phyloP scores from a whole-genome alignment of 2,113 vertebrate species.

The Blennius ocellaris region DNA sequence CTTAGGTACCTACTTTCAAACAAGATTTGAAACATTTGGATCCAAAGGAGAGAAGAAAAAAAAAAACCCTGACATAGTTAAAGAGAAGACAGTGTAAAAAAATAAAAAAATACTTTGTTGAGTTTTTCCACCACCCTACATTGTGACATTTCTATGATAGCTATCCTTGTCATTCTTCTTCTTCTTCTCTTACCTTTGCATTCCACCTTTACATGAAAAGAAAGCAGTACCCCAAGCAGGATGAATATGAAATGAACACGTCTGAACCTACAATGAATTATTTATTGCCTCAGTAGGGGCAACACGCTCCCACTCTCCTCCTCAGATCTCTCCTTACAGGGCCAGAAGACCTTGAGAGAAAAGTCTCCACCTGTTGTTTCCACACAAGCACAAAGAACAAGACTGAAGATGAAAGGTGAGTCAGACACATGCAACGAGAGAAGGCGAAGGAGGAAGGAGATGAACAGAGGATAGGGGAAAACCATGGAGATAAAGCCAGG shows the following conservation, averaged over 20 bases:
- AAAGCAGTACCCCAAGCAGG: background rate
- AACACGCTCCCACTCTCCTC: background rate
- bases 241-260: conserved; percentile 28
- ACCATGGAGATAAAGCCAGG: conserved; percentile 16
- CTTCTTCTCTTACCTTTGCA: conserved; percentile 5
- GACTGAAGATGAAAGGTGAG: conserved; percentile 23
- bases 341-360: background rate
- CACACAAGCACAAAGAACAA: background rate
- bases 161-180: background rate
- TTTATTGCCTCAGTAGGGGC: conserved; percentile 28
- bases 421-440: conserved; percentile 16
- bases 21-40: too few relatives aligned
- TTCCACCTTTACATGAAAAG: background rate
- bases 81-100: background rate
- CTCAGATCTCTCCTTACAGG: background rate
- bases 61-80: too few relatives aligned
- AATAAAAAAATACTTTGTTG: background rate
- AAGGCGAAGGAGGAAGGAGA: conserved; percentile 33
- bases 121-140: background rate
- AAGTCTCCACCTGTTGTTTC: conserved; percentile 30
- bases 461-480: conserved; percentile 25
- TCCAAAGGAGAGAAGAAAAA: too few relatives aligned
- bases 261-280: conserved; percentile 26
- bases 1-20: too few relatives aligned
- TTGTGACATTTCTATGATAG: too few relatives aligned